These are phyloP conservation scores for Tryphoninae sp. DNA, from an alignment of 2,888 invertebrate genomes.

Conservation along the genomic window DNA sequence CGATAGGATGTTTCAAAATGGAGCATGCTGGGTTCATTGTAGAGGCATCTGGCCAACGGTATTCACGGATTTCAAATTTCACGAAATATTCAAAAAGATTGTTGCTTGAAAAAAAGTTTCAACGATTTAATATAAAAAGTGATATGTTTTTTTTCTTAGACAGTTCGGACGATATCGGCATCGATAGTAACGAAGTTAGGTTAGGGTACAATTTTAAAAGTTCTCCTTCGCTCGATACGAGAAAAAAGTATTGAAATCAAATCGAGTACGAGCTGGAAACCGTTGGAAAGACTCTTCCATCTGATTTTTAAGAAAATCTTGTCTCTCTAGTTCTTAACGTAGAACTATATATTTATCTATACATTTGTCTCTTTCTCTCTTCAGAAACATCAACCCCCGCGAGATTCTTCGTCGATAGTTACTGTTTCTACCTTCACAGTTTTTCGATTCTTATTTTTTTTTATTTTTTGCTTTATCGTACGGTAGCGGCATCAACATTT, in stretches of 20 bases:
- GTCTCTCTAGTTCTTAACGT: neutral
- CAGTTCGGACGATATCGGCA: too few species aligned
- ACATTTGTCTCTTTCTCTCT: neutral
- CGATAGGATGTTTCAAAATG: neutral
- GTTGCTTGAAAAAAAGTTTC: neutral
- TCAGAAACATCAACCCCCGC: conserved; percentile 21
- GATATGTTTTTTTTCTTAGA: too few species aligned
- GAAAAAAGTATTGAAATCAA: neutral
- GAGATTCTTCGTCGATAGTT: conserved; percentile 26
- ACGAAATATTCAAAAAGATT: too few species aligned
- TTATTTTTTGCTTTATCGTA: conserved; percentile 23
- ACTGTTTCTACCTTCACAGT: neutral
- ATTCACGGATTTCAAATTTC: too few species aligned
- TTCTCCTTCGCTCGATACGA: neutral
- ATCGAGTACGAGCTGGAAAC: neutral
- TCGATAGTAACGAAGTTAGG: too few species aligned
- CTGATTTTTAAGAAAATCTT: neutral
- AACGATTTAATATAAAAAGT: neutral
- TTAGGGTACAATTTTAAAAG: too few species aligned
- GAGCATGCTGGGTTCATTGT: neutral
- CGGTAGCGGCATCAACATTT: conserved; percentile 30
- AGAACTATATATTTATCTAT: neutral
- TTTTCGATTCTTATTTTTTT: conserved; percentile 30
- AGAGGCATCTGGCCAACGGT: neutral
- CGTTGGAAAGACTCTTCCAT: neutral